Percentiles rank a stretch among this genome's conserved stretches.
These are phyloP conservation scores for Neopelma chrysocephalum DNA, from an alignment of 2,797 vertebrate species.

Conservation along the genomic window DNA sequence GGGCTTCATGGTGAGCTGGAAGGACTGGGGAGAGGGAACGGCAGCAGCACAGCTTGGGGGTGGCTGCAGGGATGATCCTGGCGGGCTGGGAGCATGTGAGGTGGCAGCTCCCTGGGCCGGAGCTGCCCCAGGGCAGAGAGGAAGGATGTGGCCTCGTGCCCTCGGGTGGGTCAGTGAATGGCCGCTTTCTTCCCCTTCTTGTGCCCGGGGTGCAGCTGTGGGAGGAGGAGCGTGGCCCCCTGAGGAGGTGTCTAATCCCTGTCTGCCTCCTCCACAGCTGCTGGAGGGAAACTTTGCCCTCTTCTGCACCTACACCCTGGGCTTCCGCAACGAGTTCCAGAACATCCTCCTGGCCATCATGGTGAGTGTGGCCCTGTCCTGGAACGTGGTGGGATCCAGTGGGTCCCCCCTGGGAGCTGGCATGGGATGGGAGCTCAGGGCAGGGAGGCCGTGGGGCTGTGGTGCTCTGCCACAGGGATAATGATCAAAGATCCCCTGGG, in stretches of 20 bases:
- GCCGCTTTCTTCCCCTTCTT: not conserved
- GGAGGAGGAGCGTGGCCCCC: fast-evolving
- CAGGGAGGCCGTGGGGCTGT: not conserved
- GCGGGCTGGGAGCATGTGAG: not conserved
- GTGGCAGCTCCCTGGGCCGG: not conserved
- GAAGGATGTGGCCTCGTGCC: not conserved
- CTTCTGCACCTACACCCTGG: slow-evolving; percentile 90
- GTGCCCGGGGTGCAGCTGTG: fast-evolving
- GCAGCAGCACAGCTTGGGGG: not conserved
- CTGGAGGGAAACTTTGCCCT: slow-evolving; percentile 96
- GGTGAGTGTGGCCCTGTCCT: slow-evolving; percentile 74
- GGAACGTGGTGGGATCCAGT: fast-evolving
- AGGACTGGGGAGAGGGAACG: fast-evolving
- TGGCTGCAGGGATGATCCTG: not conserved
- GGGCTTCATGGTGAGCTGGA: slow-evolving; percentile 89
- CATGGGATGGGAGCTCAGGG: not conserved
- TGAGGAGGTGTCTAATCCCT: fast-evolving
- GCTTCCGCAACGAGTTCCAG: slow-evolving; percentile 89
- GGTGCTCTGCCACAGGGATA: not conserved
- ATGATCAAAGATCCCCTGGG: not conserved
- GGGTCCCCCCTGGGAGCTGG: not conserved
- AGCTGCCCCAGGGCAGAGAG: not conserved
- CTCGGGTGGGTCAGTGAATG: not conserved
- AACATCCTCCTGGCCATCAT: slow-evolving; percentile 95
- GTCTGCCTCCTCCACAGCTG: slow-evolving; percentile 73